phyloP scores from a whole-genome alignment of 2,888 invertebrate species.

The Coelinius sp. region DNA sequence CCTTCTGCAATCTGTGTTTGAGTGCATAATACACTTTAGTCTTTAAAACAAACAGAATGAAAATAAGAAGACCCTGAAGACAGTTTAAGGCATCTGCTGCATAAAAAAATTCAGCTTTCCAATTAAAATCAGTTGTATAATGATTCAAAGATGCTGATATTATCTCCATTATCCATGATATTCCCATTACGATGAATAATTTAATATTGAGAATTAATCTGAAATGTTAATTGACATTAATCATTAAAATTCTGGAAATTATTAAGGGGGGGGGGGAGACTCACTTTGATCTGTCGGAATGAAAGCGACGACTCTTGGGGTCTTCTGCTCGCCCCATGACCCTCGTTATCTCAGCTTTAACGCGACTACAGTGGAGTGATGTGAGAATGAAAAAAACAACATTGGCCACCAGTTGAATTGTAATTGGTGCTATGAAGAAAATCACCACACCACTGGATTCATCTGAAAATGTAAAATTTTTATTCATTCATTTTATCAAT shows the following conservation, averaged over 20 bases:
- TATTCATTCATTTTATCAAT: neutral
- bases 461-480: constrained; percentile 44
- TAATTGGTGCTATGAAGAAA: constrained; percentile 79
- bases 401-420: constrained; percentile 77
- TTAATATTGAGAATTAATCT: constrained; percentile 82
- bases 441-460: constrained; percentile 66
- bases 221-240: constrained; percentile 38
- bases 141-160: constrained; percentile 74
- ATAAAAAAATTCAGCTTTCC: constrained; percentile 61
- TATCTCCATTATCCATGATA: constrained; percentile 81
- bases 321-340: constrained; percentile 77
- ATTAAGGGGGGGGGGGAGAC: constrained; percentile 45
- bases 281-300: constrained; percentile 80
- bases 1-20: constrained; percentile 71
- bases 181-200: constrained; percentile 85
- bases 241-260: neutral
- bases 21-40: constrained; percentile 77
- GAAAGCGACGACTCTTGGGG: constrained; percentile 75
- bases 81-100: constrained; percentile 79
- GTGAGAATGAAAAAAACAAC: constrained; percentile 80
- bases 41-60: constrained; percentile 81
- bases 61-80: constrained; percentile 81
- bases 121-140: constrained; percentile 59
- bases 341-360: constrained; percentile 83
- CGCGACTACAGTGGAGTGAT: constrained; percentile 79